Conservation (phyloP, 1,140 invertebrate genomes). For the Macrobrachium nipponense region DNA sequence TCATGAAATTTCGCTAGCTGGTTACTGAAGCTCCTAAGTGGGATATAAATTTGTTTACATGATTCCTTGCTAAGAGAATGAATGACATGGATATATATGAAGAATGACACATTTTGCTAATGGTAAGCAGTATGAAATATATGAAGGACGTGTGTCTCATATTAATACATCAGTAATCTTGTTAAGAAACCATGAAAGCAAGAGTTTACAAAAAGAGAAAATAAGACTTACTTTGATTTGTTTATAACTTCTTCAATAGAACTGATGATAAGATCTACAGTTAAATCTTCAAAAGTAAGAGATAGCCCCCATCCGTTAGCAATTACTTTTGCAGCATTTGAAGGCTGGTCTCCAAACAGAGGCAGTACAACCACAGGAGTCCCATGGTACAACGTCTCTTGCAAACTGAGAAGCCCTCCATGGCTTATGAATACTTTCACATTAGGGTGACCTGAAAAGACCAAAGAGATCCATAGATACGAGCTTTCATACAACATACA, state of each 20-base stretch:
- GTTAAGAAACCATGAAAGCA: too few relatives aligned
- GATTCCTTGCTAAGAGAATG: too few relatives aligned
- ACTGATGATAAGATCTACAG: slow-evolving; percentile 6
- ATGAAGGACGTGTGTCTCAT: not conserved
- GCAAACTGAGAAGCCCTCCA: slow-evolving; percentile 70
- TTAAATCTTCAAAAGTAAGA: not conserved
- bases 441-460: slow-evolving; percentile 78
- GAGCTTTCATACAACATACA: slow-evolving; percentile 58
- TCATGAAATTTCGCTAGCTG: too few relatives aligned
- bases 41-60: too few relatives aligned
- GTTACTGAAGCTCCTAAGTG: too few relatives aligned
- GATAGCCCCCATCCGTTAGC: not conserved
- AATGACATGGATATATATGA: too few relatives aligned
- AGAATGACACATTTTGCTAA: too few relatives aligned
- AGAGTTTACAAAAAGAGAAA: not conserved
- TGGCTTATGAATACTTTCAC: slow-evolving; percentile 65
- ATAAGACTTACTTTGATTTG: not conserved
- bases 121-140: not conserved
- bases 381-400: slow-evolving; percentile 79
- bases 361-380: slow-evolving; percentile 82
- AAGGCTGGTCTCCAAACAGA: slow-evolving; percentile 75
- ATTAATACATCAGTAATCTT: not conserved
- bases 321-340: slow-evolving; percentile 66
- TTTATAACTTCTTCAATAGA: not conserved
- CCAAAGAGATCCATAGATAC: slow-evolving; percentile 69